Percentiles rank a stretch among this genome's conserved stretches.
Conservation (phyloP, 2,888 invertebrate species). For the Drosophila putrida region DNA sequence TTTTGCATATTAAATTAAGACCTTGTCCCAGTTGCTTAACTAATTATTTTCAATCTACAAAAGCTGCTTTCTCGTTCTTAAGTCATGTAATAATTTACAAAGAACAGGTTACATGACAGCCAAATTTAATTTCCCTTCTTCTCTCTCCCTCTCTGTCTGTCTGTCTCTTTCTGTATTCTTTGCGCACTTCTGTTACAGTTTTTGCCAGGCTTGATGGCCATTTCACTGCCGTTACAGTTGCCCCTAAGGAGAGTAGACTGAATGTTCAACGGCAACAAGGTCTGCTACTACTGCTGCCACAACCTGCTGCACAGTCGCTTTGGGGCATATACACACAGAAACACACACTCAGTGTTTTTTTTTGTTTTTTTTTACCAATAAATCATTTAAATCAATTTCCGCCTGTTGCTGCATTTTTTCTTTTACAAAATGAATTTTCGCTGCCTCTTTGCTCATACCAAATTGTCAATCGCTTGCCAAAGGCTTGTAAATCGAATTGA, state of each 20-base stretch:
- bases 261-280: conserved; percentile 33
- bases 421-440: conserved; percentile 49
- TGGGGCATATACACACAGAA: conserved; percentile 34
- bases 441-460: conserved; percentile 38
- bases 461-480: conserved; percentile 76
- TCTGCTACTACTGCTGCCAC: conserved; percentile 28
- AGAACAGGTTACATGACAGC: conserved; percentile 4
- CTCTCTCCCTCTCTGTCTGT: neutral
- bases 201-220: conserved; percentile 50
- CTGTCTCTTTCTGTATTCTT: neutral
- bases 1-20: conserved; percentile 5
- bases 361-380: conserved; percentile 64
- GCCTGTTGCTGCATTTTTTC: conserved; percentile 59
- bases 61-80: conserved; percentile 13
- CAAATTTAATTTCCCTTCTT: conserved; percentile 6
- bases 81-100: conserved; percentile 5
- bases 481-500: conserved; percentile 78
- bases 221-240: conserved; percentile 53
- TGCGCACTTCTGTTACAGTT: conserved; percentile 38
- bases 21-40: conserved; percentile 2
- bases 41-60: conserved; percentile 35
- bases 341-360: neutral
- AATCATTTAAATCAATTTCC: conserved; percentile 84
- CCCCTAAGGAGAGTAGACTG: conserved; percentile 50
- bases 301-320: conserved; percentile 46